A percentile compares a stretch with the other conserved stretches of the same genome.
Evolutionary conservation across 2,888 invertebrate genomes (phyloP).

Genomic region (Thymelicus sylvestris): DNA sequence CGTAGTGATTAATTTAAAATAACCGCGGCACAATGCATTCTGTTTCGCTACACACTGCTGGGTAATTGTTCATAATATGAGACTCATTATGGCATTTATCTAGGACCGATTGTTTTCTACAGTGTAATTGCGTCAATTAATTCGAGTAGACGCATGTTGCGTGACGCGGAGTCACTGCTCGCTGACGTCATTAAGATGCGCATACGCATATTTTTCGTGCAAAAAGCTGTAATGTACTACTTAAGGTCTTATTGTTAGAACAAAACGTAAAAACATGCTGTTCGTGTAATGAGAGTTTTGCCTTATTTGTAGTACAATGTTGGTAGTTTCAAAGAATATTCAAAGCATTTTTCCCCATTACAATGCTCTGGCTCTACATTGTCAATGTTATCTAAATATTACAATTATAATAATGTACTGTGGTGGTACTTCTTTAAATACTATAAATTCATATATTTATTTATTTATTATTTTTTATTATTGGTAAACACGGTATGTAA

Average conservation of each 20-base stretch:
- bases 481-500: too few relatives aligned
- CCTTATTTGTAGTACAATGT: background rate
- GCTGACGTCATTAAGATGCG: constrained; percentile 71
- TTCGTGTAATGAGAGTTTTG: background rate
- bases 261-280: constrained; percentile 4
- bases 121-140: constrained; percentile 78
- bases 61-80: constrained; percentile 70
- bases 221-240: constrained; percentile 53
- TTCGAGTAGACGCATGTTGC: constrained; percentile 68
- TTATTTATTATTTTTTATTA: too few relatives aligned
- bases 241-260: constrained; percentile 18
- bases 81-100: constrained; percentile 67
- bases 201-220: constrained; percentile 68
- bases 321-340: too few relatives aligned
- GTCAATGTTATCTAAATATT: too few relatives aligned
- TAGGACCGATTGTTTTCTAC: constrained; percentile 76
- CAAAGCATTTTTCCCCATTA: too few relatives aligned
- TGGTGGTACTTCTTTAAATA: too few relatives aligned
- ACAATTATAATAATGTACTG: too few relatives aligned
- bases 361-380: too few relatives aligned
- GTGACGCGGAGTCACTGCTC: constrained; percentile 60
- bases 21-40: constrained; percentile 56
- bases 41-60: constrained; percentile 58
- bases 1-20: constrained; percentile 54
- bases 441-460: too few relatives aligned